Base-by-base conservation (phyloP, 2,113 vertebrate species). In the Macquaria ambigua region DNA sequence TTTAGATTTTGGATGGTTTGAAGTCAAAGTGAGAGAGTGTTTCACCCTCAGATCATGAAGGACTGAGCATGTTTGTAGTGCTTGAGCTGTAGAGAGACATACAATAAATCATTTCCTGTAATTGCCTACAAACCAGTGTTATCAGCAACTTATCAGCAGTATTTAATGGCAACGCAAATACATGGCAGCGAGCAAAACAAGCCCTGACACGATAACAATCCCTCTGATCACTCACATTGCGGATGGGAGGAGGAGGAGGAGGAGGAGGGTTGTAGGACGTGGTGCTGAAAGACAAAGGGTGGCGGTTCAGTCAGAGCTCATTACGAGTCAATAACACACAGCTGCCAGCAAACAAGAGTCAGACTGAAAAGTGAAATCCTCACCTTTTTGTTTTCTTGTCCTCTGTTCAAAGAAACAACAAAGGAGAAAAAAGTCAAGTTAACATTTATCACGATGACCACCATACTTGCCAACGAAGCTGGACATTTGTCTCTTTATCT, bases 21-120 rank as follows among this genome's bases (percentile, higher is more conserved):
- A 87, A 61, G 72, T 43, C 34, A 48, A 25, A 70, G 52, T 10
- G 23, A 21, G 25, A 18, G 23, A 37, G 52, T 12, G 59, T 39
- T 77, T 55, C 23, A 0, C 15, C 61, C 82, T 98, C 97, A 98
- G 69, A 99, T 97, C 96, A 99, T 94, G 92, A 99, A 99, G 86
- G 98, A 99, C 90, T 97, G 96, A 79, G 97, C 97, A 71, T 98
- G 97, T 95, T 97, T 99, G 97, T 99, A 99, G 94, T 97, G 96
- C 94, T 97, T 96, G 89, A 93, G 53, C 94, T 93, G 92, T 15
- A 59, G 79, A 87, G 67, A 91, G 66, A 83, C 55, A 28, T 15
- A 79, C 59, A 79, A 21, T 71, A 12, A 90, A 69, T 34, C n/a
- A 77, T 48, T 76, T 93, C 85, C 90, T 88, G 86, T 70, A 75